Evolutionary conservation across 2,888 invertebrate species (phyloP).

Genomic region (Stenotaenia linearis): DNA sequence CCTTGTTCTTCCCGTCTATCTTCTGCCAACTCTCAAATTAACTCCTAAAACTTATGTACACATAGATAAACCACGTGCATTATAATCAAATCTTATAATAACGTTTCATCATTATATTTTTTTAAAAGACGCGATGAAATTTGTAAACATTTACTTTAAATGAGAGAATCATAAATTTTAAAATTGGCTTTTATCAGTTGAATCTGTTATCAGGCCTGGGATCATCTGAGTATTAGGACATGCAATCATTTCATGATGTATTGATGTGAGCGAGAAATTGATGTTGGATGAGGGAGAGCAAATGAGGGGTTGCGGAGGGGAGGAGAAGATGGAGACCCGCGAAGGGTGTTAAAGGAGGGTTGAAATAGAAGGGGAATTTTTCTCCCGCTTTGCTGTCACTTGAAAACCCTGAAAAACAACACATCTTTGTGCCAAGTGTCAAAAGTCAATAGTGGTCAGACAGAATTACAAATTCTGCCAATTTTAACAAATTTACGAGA

Average conservation of each 20-base stretch:
- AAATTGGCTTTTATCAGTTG: background rate
- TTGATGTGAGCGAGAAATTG: slow-evolving; percentile 6
- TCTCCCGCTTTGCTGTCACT: background rate
- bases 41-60: slow-evolving; percentile 5
- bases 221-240: slow-evolving; percentile 5
- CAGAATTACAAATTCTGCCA: slow-evolving; percentile 17
- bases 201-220: slow-evolving; percentile 4
- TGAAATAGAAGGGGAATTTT: background rate
- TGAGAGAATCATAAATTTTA: background rate
- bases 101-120: background rate
- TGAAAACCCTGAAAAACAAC: slow-evolving; percentile 10
- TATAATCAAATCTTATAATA: background rate
- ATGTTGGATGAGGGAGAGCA: background rate
- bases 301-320: background rate
- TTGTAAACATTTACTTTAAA: background rate
- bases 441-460: slow-evolving; percentile 1
- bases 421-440: slow-evolving; percentile 20
- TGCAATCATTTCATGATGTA: slow-evolving; percentile 21
- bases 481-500: background rate
- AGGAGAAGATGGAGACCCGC: background rate
- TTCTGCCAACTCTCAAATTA: slow-evolving; percentile 1
- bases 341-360: background rate
- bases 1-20: slow-evolving; percentile 12
- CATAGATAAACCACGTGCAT: background rate
- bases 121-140: background rate